Evolutionary conservation across 2,113 vertebrate species (phyloP).

Genomic region (Prunella himalayana): DNA sequence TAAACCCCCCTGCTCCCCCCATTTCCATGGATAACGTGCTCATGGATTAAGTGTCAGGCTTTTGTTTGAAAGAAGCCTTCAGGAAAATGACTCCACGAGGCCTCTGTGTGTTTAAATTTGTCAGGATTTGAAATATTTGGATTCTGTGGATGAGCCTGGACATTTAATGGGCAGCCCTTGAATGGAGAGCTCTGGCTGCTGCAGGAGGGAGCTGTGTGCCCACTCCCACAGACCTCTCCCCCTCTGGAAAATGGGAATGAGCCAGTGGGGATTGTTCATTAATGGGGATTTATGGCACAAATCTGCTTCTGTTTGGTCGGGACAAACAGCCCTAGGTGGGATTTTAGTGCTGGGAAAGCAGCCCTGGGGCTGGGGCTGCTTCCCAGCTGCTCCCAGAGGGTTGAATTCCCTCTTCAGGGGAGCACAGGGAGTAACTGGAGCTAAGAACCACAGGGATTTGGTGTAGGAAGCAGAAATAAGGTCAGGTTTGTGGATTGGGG

Average conservation of each 20-base stretch:
- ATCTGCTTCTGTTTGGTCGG: not conserved
- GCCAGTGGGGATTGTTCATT: not conserved
- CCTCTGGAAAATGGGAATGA: not conserved
- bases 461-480: not conserved
- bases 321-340: not conserved
- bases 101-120: not conserved
- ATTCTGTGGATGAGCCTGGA: not conserved
- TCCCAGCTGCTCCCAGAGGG: not conserved
- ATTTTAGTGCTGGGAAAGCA: not conserved
- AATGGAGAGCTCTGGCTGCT: not conserved
- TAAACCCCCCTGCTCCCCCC: not conserved
- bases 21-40: fast-evolving
- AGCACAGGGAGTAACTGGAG: not conserved
- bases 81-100: not conserved
- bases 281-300: not conserved
- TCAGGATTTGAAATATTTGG: not conserved
- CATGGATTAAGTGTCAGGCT: not conserved
- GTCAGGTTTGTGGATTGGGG: fast-evolving
- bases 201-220: not conserved
- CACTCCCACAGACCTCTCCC: not conserved
- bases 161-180: not conserved
- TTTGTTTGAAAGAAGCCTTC: not conserved
- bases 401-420: not conserved
- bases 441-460: not conserved
- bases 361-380: not conserved